Evolutionary conservation across 1,140 invertebrate genomes (phyloP), one percentile per base, ranked within the genome.

Genomic region (Drosophila subpulchrella): DNA sequence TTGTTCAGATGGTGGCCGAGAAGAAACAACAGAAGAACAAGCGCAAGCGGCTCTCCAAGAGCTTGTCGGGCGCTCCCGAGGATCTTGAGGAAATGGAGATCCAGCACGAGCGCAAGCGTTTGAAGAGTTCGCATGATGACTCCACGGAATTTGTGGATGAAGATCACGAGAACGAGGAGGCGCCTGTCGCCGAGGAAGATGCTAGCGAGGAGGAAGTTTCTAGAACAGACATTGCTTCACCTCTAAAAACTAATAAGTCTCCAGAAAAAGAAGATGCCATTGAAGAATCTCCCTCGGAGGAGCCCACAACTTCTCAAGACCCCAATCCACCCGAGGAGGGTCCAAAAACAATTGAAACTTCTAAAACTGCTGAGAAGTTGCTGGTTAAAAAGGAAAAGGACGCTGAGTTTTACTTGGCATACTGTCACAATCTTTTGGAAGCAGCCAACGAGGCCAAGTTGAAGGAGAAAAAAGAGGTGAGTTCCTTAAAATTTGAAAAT

Each of bases 1-100:
- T 91, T 42, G 78, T 90, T 13, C 83, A 91, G 55, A 80, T 73
- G 27, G 11, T 91, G 6, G 74, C 41, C 44, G 77, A 90, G 10
- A 59, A 57, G 0, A 65, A 81, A 6, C 32, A 39, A 0, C 39
- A 59, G 13, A 63, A 15, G 6, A 39, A 53, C 4, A 81, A 88
- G 63, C 74, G 90, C 4, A 75, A 79, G 10, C 82, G 77, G 20
- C 17, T 91, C 5, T 91, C 90, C 0, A 91, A 91, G 32, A 91
- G 90, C 38, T 91, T 91, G 6, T 80, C 90, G 39, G 75, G 60
- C 10, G 44, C 76, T 2, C 20, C 72, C 12, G 75, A 91, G 0
- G 59, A 63, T 13, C 42, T 79, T 15, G 57, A 59, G 6, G 36
- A 38, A 11, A 65, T 59, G 8, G 55, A 56, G 27, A 34, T 60